Evolutionary conservation across 2,888 invertebrate genomes (phyloP), one percentile per base, ranked within the genome.

Genomic region (Brachypterus glaber): DNA sequence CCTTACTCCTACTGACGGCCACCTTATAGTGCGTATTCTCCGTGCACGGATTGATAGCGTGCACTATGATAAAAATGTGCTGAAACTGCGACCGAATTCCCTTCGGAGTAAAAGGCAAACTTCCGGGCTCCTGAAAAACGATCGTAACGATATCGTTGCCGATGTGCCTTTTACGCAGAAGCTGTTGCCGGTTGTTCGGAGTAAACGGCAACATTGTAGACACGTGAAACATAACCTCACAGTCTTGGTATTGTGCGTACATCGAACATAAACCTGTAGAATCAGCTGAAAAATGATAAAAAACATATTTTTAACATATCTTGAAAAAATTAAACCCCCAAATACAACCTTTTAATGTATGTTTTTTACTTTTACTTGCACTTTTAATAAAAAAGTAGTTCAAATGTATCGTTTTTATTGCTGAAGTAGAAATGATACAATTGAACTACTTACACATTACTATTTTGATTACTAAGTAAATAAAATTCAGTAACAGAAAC

Each of bases 131-230:
- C 63, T 75, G 84, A 71, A 96, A 97, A 40, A 97, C 87, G 52
- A 97, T 87, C 9, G 95, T 96, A 35, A 96, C 95, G 60, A 96
- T 95, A 68, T 96, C 95, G 63, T 96, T 96, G 52, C 96, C 96
- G 58, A 96, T 95, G 67, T 96, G 95, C 16, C 96, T 77, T 64
- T 96, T 96, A 47, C 96, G 74, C 52, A 93, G 71, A 51, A 96
- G 70, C 75, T 95, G 95, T 62, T 96, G 95, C 44, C 87, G 74
- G 67, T 96, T 96, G 65, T 90, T 95, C 35, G 91, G 84, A 27
- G 95, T 93, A 63, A 89, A 93, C 3, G 96, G 96, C 47, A 97
- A 76, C 79, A 95, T 81, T 3, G 95, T 95, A 1, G 93, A 93
- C 2, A 96, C 93, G 66, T 97, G 96, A 66, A 96, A 96, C 85